Base-by-base conservation (phyloP, 30 jellyfish, hydroid and myxozoan species). In the Chrysaora quinquecirrha region DNA sequence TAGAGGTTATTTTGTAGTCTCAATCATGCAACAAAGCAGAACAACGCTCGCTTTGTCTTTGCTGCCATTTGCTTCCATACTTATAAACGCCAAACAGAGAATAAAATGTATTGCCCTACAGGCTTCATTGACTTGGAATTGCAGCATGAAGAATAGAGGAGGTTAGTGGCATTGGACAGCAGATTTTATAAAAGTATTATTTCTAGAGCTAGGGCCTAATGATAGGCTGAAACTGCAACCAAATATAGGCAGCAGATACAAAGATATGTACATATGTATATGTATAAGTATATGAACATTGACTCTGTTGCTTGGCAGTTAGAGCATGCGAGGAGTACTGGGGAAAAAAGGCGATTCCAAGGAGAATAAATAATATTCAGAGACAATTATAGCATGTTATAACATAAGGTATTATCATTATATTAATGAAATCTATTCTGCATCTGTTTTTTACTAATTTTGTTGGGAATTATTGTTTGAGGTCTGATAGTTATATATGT, bases 81-180 rank as follows among this genome's bases (percentile, higher is more conserved):
- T 54, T 68, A 87, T 71, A 31, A 68, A 29, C 71, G 92, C 12
- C 88, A 16, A 20, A 87, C 96, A 50, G 88, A 71, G 46, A 87
- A 78, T 60, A 84, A 88, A 0, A 11, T 56, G 20, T 87, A 87
- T 61, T 68, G 78, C 28, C 88, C 93, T 14, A 24, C 78, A 30
- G 92, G 96, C 1, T 70, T 87, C 73, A 48, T 77, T 14, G 96
- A 87, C 62, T 48, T 83, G 1, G 96, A 87, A 79, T 83, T 65
- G n/a, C 43, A 76, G 34, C 52, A 34, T 19, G 88, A 87, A 4
- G 93, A 82, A 30, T 82, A 81, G 93, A 46, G 91, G 31, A 66
- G 77, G 18, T 67, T 66, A 38, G 91, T 68, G 3, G 89, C 75
- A 58, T 32, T 75, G 24, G 71, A 49, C 30, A 72, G 43, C 52